Conservation (phyloP, 2,113 vertebrate species). For the Nipponia nippon region DNA sequence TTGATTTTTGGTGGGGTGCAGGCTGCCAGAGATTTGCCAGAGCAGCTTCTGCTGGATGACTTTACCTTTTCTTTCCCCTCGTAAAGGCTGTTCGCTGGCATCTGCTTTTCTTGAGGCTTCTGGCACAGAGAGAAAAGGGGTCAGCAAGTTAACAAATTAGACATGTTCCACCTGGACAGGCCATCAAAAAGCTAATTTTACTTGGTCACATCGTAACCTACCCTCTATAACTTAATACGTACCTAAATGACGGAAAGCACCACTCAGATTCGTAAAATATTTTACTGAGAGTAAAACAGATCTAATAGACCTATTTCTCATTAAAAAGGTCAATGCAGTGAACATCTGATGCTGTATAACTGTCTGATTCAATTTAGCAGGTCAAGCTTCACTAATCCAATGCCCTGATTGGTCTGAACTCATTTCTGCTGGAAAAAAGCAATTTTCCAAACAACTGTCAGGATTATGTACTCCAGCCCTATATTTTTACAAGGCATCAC, state of each 20-base stretch:
- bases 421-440: neutral
- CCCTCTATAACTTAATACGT: neutral
- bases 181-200: slow-evolving; percentile 55
- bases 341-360: slow-evolving; percentile 52
- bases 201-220: neutral
- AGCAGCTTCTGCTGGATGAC: neutral
- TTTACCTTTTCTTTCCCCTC: slow-evolving; percentile 8
- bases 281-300: slow-evolving; percentile 42
- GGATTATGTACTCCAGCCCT: neutral
- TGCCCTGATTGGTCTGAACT: slow-evolving; percentile 36
- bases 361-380: slow-evolving; percentile 67
- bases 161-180: slow-evolving; percentile 41
- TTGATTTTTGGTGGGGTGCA: neutral
- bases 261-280: slow-evolving; percentile 49
- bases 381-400: slow-evolving; percentile 67
- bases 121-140: neutral
- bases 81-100: neutral
- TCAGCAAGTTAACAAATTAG: slow-evolving; percentile 61
- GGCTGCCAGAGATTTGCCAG: neutral
- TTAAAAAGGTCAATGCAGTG: slow-evolving; percentile 69
- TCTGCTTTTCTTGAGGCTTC: neutral
- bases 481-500: neutral
- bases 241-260: slow-evolving; percentile 56
- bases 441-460: neutral
- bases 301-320: slow-evolving; percentile 69